Conservation (phyloP, 2,888 invertebrate genomes). For the Tanypteryx hageni region DNA sequence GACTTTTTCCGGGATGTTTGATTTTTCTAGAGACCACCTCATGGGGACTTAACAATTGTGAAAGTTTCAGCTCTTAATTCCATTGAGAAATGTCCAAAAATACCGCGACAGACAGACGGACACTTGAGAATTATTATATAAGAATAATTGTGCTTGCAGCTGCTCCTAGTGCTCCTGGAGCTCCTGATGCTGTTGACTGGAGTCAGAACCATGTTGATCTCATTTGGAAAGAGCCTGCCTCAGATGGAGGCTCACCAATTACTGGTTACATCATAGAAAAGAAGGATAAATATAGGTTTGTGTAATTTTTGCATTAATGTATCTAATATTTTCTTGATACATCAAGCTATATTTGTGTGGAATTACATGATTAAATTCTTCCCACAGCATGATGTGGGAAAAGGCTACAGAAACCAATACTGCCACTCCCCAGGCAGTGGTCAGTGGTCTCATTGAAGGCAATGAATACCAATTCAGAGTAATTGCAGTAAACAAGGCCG, state of each 20-base stretch:
- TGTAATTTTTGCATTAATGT: neutral
- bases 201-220: slow-evolving; percentile 94
- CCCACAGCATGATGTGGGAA: slow-evolving; percentile 89
- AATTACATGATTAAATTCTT: slow-evolving; percentile 5
- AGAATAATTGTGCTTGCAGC: slow-evolving; percentile 77
- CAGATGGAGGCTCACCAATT: slow-evolving; percentile 96
- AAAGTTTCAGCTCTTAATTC: too few relatives aligned
- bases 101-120: too few relatives aligned
- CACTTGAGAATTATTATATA: too few relatives aligned
- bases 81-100: too few relatives aligned
- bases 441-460: slow-evolving; percentile 95
- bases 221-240: slow-evolving; percentile 91
- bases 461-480: slow-evolving; percentile 98
- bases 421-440: slow-evolving; percentile 85
- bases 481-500: slow-evolving; percentile 96
- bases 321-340: neutral
- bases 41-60: too few relatives aligned
- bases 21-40: too few relatives aligned
- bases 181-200: slow-evolving; percentile 95
- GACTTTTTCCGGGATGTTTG: too few relatives aligned
- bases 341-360: slow-evolving; percentile 67
- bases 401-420: slow-evolving; percentile 91
- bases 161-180: slow-evolving; percentile 90
- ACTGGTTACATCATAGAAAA: slow-evolving; percentile 95
- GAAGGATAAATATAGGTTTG: slow-evolving; percentile 86